phyloP scores from a whole-genome alignment of 1,140 invertebrate species.

The Luehdorfia chinensis region DNA sequence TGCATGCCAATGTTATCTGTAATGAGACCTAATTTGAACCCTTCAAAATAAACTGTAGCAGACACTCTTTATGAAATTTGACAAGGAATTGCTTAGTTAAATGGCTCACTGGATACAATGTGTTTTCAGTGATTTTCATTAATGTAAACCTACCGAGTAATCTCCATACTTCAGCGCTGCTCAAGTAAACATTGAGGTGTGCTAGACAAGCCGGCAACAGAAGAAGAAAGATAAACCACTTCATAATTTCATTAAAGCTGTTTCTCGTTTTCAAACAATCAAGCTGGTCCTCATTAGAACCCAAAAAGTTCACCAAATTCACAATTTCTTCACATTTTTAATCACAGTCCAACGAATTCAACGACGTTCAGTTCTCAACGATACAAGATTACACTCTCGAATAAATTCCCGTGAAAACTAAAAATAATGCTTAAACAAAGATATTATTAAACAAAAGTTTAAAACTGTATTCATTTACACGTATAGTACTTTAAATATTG shows the following conservation, averaged over 20 bases:
- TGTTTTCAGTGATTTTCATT: conserved; percentile 13
- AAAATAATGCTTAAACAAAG: conserved; percentile 29
- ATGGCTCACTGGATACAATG: neutral
- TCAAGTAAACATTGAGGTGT: conserved; percentile 71
- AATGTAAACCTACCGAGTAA: conserved; percentile 56
- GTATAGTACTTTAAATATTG: conserved; percentile 22
- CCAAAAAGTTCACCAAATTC: conserved; percentile 40
- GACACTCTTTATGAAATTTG: no score
- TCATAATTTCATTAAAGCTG: conserved; percentile 44
- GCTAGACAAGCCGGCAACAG: conserved; percentile 59
- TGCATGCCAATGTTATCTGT: no score
- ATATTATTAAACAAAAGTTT: conserved; percentile 21
- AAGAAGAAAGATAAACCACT: conserved; percentile 49
- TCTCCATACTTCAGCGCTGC: conserved; percentile 69
- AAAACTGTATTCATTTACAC: conserved; percentile 45
- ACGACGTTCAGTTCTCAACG: conserved; percentile 52
- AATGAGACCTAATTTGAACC: no score
- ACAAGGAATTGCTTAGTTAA: no score
- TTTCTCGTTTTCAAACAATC: neutral
- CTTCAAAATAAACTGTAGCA: no score
- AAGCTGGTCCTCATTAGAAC: conserved; percentile 24
- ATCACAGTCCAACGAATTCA: conserved; percentile 54
- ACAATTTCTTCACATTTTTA: conserved; percentile 72
- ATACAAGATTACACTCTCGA: conserved; percentile 67
- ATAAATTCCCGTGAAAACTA: conserved; percentile 51